Base-by-base conservation (phyloP, 2,113 vertebrate species). In the Onychostruthus taczanowskii region DNA sequence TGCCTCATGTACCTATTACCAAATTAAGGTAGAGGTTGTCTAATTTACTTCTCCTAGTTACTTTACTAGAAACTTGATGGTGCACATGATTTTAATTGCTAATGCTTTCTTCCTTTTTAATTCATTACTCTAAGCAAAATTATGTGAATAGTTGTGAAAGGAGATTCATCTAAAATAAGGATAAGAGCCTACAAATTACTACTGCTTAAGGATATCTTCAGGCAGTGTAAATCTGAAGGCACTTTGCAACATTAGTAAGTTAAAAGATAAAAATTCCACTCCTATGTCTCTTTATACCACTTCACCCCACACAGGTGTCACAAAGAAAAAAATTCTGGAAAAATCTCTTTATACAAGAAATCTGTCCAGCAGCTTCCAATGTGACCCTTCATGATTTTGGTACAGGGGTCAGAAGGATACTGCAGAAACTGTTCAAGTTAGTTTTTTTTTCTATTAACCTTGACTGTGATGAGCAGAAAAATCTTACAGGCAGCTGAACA, bases 121-220 rank as follows among this genome's bases (percentile, higher is more conserved):
- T 89, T 95, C 50, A 93, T 93, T 93, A 89, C 35, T 87, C 39
- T 79, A 80, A 85, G 76, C 41, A 87, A 63, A 94, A 91, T 76
- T 53, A 52, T 44, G 17, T 85, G 93, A 94, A 89, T 76, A 87
- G 39, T 50, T 79, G 56, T 77, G 92, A 92, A 91, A 87, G 83
- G 31, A 89, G 13, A 83, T 84, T 93, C 14, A 64, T 94, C 47
- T 86, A 64, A 96, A 94, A 78, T 81, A 80, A 90, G 55, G 59
- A 63, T 81, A 92, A 95, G 49, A 77, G 52, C 41, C 49, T 90
- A 84, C 52, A 89, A 87, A 84, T 95, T 90, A 81, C 56, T 64
- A 39, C 59, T 72, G 68, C 80, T 92, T 92, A 89, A 90, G n/a
- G 37, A 35, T 92, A 81, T 90, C 74, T 91, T 93, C 63, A 88